Evolutionary conservation across 2,797 vertebrate genomes (phyloP), one percentile per base, ranked within the genome.

Genomic region (Megalops cyprinoides): DNA sequence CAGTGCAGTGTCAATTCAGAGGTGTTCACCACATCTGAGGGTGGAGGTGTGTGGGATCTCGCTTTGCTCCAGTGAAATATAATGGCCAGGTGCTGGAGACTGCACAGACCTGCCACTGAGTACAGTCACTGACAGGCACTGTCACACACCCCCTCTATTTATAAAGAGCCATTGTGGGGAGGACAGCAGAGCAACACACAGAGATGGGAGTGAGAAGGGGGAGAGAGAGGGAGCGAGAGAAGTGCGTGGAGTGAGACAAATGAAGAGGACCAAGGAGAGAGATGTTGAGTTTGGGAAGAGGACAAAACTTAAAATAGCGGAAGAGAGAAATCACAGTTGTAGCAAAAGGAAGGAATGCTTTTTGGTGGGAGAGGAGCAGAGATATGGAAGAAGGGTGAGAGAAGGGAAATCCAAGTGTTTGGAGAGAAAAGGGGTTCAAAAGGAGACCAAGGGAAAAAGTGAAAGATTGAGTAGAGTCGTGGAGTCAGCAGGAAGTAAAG

Each of bases 131-230:
- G 75, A 77, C 46, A 69, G 65, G 77, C 77, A 75, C 39, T 10
- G 74, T 81, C 51, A n/a, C 51, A 58, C n/a, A n/a, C n/a, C 25
- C 37, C 48, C 39, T 51, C 58, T 37, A n/a, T 48, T 42, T 51
- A 79, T 82, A 79, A 81, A 78, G 82, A 71, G 75, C 58, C 75
- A 82, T 82, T 84, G 81, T 84, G 28, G 69, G 34, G 51, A 18
- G 79, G 37, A 48, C 76, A 80, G 78, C 73, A 73, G 76, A 46
- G 51, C 51, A 53, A 73, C 14, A 25, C 49, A 42, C 55, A n/a
- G 73, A 74, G 44, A 58, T 46, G 55, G 39, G 42, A 55, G 73
- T 60, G 48, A 46, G 34, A 49, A 15, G 31, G 58, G 46, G 55
- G 60, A 69, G 42, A 34, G 74, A 62, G 39, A 67, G 39, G 31